These are phyloP conservation scores for Carpatolechia fugitivella DNA, from an alignment of 2,888 invertebrate genomes.

Conservation along the genomic window DNA sequence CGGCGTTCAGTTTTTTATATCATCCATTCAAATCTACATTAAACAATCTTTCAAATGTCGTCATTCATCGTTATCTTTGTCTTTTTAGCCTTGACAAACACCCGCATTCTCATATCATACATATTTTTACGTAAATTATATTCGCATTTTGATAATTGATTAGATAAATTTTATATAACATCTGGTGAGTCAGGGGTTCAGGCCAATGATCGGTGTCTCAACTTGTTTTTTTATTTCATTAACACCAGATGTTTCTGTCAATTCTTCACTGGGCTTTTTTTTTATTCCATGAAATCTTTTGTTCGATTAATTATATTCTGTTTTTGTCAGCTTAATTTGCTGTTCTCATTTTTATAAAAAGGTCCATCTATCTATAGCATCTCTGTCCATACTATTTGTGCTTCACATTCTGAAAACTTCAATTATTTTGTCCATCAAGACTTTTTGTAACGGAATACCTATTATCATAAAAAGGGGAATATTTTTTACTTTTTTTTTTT, in stretches of 20 bases:
- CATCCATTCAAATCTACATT: background rate
- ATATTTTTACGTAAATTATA: background rate
- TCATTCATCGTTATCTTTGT: background rate
- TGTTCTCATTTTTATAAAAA: too few species aligned
- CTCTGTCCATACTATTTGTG: background rate
- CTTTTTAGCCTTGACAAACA: slow-evolving; percentile 2
- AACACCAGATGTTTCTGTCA: slow-evolving; percentile 35
- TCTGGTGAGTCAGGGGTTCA: slow-evolving; percentile 14
- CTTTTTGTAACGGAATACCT: slow-evolving; percentile 35
- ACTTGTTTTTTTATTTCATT: slow-evolving; percentile 22
- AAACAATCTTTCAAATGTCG: background rate
- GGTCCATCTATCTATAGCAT: too few species aligned
- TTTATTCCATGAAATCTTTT: too few species aligned
- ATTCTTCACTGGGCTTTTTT: too few species aligned
- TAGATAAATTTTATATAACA: slow-evolving; percentile 8
- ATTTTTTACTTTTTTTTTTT: slow-evolving; percentile 17
- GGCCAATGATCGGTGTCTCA: background rate
- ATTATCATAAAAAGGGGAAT: slow-evolving; percentile 27
- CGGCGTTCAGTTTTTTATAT: background rate
- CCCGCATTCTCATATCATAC: background rate
- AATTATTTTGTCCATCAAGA: slow-evolving; percentile 28
- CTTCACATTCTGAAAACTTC: slow-evolving; percentile 12
- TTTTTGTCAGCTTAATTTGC: too few species aligned
- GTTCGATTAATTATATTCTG: too few species aligned
- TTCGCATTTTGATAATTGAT: background rate